phyloP scores from a whole-genome alignment of 2,113 vertebrate genomes.

The Acanthochromis polyacanthus region DNA sequence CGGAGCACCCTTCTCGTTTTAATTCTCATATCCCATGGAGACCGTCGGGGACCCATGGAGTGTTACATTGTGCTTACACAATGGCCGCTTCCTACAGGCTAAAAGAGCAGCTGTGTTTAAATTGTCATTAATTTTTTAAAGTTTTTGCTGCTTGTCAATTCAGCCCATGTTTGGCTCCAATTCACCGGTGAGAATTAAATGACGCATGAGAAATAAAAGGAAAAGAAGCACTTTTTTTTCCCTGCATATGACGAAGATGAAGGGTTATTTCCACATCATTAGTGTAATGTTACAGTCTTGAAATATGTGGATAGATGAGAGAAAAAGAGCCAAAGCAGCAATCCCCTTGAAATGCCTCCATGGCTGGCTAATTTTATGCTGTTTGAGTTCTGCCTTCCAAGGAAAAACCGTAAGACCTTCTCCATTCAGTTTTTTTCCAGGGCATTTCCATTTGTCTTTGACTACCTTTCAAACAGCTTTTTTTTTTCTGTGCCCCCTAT shows the following conservation, averaged over 20 bases:
- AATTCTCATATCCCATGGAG: neutral
- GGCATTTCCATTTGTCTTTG: constrained; percentile 29
- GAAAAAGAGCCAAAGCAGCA: neutral
- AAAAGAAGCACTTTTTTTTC: neutral
- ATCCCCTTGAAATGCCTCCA: neutral
- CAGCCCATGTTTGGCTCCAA: neutral
- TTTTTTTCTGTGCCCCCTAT: neutral
- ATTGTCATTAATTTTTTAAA: too few species aligned
- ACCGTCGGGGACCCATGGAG: too few species aligned
- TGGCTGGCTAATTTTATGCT: neutral
- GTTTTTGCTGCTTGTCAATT: too few species aligned
- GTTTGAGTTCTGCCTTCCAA: neutral
- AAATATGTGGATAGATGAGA: neutral
- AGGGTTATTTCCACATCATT: neutral
- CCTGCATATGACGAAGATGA: neutral
- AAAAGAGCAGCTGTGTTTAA: too few species aligned
- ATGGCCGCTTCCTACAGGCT: too few species aligned
- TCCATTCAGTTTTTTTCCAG: neutral
- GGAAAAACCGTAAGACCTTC: neutral
- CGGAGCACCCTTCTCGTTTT: neutral
- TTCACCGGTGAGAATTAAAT: constrained; percentile 8
- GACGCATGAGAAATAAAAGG: neutral
- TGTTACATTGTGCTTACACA: too few species aligned
- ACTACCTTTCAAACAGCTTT: constrained; percentile 15
- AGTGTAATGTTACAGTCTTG: neutral